A percentile compares a stretch with the other conserved stretches of the same genome.
These are phyloP conservation scores for Antheraea yamamai DNA, from an alignment of 2,888 invertebrate species.

Conservation along the genomic window DNA sequence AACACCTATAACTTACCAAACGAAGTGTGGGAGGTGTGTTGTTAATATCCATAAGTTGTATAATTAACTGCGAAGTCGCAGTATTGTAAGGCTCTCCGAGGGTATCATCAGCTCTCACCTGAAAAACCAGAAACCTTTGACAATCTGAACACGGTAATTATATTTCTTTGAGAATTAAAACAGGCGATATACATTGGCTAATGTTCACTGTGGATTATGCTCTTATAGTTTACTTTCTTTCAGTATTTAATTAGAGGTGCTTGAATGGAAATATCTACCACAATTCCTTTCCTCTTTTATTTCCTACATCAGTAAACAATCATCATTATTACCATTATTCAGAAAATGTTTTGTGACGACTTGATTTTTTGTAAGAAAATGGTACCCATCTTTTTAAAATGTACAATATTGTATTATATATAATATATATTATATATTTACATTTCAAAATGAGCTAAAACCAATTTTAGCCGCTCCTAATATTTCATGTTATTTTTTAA, in stretches of 20 bases:
- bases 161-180: not conserved
- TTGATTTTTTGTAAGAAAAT: too few species aligned
- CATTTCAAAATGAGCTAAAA: too few species aligned
- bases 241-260: not conserved
- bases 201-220: not conserved
- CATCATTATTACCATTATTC: too few species aligned
- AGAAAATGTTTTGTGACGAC: too few species aligned
- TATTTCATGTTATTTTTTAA: too few species aligned
- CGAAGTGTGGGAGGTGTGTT: slow-evolving; percentile 86
- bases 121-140: not conserved
- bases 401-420: too few species aligned
- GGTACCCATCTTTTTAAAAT: too few species aligned
- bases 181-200: too few species aligned
- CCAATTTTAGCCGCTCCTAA: too few species aligned
- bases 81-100: slow-evolving; percentile 70
- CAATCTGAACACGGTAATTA: not conserved
- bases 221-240: not conserved
- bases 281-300: not conserved
- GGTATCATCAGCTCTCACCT: slow-evolving; percentile 75
- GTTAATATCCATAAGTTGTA: slow-evolving; percentile 86
- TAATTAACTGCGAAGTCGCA: slow-evolving; percentile 79
- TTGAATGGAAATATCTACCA: not conserved
- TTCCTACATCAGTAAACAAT: too few species aligned
- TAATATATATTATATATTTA: too few species aligned
- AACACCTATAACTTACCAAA: slow-evolving; percentile 68